phyloP scores from a whole-genome alignment of 2,888 invertebrate genomes.

The Pterostichus madidus region DNA sequence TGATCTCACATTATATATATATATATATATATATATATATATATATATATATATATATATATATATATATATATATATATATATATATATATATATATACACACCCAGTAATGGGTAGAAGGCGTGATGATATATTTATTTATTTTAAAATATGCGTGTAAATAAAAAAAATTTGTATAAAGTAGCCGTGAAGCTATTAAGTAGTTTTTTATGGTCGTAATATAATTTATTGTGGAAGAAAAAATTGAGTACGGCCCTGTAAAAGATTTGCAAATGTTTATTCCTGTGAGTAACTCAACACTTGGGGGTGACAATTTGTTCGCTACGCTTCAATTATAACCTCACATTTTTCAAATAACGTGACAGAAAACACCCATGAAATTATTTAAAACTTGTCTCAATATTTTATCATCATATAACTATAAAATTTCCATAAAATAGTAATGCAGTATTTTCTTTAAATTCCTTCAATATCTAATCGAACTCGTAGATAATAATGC shows the following conservation, averaged over 20 bases:
- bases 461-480: constrained; percentile 10
- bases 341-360: neutral
- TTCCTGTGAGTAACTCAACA: constrained; percentile 31
- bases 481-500: neutral
- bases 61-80: too few species aligned
- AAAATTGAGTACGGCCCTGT: neutral
- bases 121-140: too few species aligned
- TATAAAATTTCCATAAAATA: neutral
- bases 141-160: too few species aligned
- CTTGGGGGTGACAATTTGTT: constrained; percentile 24
- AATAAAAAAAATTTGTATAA: too few species aligned
- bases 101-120: too few species aligned
- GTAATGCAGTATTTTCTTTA: neutral
- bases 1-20: neutral
- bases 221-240: neutral
- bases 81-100: too few species aligned
- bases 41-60: too few species aligned
- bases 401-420: neutral
- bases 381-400: neutral
- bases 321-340: constrained; percentile 11
- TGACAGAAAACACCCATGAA: neutral
- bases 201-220: too few species aligned
- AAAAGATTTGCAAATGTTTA: constrained; percentile 15
- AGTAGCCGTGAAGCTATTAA: too few species aligned
- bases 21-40: too few species aligned